These are phyloP conservation scores for Epinephelus lanceolatus DNA, from an alignment of 2,113 vertebrate genomes.

Conservation along the genomic window DNA sequence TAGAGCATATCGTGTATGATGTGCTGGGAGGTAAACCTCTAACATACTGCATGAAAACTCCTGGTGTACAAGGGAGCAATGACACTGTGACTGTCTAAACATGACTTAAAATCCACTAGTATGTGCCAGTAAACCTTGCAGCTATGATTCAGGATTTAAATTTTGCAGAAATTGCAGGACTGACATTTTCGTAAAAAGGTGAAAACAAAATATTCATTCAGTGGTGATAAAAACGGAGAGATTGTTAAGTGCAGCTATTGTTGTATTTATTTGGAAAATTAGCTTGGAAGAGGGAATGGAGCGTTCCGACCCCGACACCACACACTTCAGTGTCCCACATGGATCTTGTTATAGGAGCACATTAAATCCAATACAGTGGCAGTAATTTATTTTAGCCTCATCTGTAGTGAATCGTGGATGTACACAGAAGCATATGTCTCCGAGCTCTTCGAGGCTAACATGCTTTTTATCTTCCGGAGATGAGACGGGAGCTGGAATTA, in stretches of 20 bases:
- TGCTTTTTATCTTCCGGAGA: slow-evolving; percentile 38
- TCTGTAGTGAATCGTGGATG: slow-evolving; percentile 56
- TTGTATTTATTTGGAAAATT: slow-evolving; percentile 40
- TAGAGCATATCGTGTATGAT: not conserved
- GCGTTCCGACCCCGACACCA: slow-evolving; percentile 56
- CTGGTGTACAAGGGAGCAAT: not conserved
- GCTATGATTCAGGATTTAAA: not conserved
- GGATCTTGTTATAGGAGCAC: slow-evolving; percentile 66
- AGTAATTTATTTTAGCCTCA: slow-evolving; percentile 57
- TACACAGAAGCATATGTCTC: slow-evolving; percentile 18
- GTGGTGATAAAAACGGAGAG: not conserved
- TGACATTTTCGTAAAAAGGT: not conserved
- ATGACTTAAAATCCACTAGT: not conserved
- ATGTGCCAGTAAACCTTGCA: not conserved
- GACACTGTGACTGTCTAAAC: not conserved
- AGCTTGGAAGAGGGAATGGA: slow-evolving; percentile 48
- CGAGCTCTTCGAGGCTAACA: slow-evolving; percentile 12
- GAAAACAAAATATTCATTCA: slow-evolving; percentile 1
- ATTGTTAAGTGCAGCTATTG: slow-evolving; percentile 14
- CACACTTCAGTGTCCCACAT: slow-evolving; percentile 66
- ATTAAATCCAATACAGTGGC: slow-evolving; percentile 58
- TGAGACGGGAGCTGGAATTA: slow-evolving; percentile 46
- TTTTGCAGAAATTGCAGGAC: not conserved
- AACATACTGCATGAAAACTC: not conserved
- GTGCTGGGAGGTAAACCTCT: not conserved